phyloP scores from a whole-genome alignment of 2,797 vertebrate genomes.

The Sebastes ruberrimus region DNA sequence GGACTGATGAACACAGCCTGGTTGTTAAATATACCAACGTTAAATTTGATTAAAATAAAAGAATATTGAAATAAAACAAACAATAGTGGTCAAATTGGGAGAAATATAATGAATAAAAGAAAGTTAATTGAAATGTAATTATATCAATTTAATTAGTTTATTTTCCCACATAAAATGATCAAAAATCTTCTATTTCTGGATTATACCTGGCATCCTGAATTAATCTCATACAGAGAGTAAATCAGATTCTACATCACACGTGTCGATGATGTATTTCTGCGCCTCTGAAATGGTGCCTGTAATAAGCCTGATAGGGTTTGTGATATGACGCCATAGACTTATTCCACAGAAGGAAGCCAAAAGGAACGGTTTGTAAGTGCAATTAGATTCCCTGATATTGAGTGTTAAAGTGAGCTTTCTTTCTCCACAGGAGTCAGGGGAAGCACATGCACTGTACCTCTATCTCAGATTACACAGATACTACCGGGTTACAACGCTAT shows the following conservation, averaged over 20 bases:
- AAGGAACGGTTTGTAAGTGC: conserved; percentile 43
- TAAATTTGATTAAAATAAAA: neutral
- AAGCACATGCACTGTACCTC: conserved; percentile 42
- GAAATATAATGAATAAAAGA: neutral
- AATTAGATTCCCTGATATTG: conserved; percentile 60
- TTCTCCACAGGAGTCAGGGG: conserved; percentile 50
- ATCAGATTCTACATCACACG: neutral
- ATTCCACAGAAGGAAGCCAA: conserved; percentile 28
- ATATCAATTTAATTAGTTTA: neutral
- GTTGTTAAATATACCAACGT: neutral
- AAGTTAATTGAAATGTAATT: neutral
- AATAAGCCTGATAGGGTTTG: conserved; percentile 27
- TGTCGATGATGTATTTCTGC: neutral
- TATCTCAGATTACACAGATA: conserved; percentile 61
- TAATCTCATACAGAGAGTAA: neutral
- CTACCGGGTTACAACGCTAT: conserved; percentile 44
- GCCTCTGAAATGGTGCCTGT: neutral
- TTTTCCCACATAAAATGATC: neutral
- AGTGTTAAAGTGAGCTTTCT: conserved; percentile 49
- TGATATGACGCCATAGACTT: conserved; percentile 28
- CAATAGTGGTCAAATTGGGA: neutral
- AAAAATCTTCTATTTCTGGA: neutral
- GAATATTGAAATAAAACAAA: neutral
- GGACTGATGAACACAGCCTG: neutral
- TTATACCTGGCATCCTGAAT: neutral